Percentiles rank a stretch among this genome's conserved stretches.
phyloP scores from a whole-genome alignment of 2,888 invertebrate species.

The Amorpha juglandis region DNA sequence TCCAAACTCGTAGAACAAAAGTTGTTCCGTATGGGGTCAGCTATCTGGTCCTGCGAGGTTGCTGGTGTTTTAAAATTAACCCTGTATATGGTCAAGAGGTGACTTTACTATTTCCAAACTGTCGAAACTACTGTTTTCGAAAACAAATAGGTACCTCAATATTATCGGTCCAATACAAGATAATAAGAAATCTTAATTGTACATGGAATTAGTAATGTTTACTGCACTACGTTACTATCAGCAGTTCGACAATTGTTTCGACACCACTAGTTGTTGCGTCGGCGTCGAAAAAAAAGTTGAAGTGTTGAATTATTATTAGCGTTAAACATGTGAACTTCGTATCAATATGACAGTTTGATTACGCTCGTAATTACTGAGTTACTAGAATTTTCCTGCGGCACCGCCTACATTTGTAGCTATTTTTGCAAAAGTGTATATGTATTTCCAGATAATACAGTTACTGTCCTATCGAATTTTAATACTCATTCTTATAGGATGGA shows the following conservation, averaged over 20 bases:
- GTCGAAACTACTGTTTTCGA: no score
- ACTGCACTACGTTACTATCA: background rate
- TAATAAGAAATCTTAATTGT: background rate
- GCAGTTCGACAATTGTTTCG: background rate
- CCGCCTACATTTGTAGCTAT: background rate
- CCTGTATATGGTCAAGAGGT: no score
- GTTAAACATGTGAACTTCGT: slow-evolving; percentile 20
- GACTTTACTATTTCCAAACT: no score
- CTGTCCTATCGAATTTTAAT: background rate
- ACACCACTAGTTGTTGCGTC: slow-evolving; percentile 15
- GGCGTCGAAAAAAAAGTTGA: slow-evolving; percentile 24
- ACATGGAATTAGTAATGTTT: background rate
- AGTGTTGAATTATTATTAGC: slow-evolving; percentile 15
- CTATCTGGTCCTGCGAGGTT: no score
- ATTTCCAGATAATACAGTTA: no score
- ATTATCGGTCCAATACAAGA: no score
- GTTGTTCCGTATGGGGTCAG: no score
- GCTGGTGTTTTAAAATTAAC: no score
- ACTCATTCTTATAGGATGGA: no score
- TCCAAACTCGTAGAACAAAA: no score
- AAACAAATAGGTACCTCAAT: no score
- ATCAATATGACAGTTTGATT: slow-evolving; percentile 25
- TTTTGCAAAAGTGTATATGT: no score
- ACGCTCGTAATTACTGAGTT: slow-evolving; percentile 2
- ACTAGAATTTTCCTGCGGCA: background rate